A percentile compares a stretch with the other conserved stretches of the same genome.
phyloP scores from a whole-genome alignment of 2,797 vertebrate species.

The Cuculus canorus region DNA sequence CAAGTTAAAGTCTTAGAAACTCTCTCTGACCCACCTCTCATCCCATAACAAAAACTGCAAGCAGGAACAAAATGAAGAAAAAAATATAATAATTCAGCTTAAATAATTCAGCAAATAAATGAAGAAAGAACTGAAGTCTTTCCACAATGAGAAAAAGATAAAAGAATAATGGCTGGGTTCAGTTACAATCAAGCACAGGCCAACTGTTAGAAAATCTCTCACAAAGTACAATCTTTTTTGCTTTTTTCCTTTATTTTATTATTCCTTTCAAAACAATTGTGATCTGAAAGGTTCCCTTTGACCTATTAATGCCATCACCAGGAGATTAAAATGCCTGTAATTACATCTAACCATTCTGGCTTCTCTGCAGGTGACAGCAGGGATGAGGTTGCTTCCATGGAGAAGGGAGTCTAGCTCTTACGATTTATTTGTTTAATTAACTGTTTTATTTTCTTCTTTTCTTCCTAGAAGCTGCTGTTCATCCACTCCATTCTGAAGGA shows the following conservation, averaged over 20 bases:
- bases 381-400: background rate
- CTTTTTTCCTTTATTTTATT: background rate
- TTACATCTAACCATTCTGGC: background rate
- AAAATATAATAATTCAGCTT: background rate
- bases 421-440: slow-evolving; percentile 12
- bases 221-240: background rate
- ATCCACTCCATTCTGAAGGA: background rate
- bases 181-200: background rate
- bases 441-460: background rate
- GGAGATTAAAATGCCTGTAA: background rate
- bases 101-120: background rate
- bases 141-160: background rate
- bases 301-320: background rate
- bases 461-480: background rate
- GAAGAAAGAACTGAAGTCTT: background rate
- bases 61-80: background rate
- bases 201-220: background rate
- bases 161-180: background rate
- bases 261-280: slow-evolving; percentile 7
- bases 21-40: background rate
- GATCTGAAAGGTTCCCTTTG: background rate
- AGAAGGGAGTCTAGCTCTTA: background rate
- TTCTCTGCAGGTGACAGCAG: background rate
- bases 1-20: background rate
- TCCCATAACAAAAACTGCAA: background rate